These are phyloP conservation scores for Mustelus asterias DNA, from an alignment of 2,113 vertebrate species.

Conservation along the genomic window DNA sequence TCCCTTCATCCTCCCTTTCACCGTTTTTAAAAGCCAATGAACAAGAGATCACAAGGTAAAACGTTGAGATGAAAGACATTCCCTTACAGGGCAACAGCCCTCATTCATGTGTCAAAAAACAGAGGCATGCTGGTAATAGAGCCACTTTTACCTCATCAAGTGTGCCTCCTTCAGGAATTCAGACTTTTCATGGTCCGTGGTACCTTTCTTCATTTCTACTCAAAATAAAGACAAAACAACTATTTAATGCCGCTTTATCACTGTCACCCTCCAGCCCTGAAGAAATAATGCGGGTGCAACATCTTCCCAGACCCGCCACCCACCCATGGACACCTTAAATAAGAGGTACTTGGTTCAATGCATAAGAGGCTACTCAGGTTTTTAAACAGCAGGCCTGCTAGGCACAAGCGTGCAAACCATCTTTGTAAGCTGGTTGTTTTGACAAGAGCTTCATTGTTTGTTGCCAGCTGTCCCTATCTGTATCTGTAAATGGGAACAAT, in stretches of 20 bases:
- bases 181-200: constrained; percentile 58
- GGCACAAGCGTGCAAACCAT: constrained; percentile 37
- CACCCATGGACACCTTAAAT: constrained; percentile 31
- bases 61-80: constrained; percentile 34
- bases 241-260: constrained; percentile 32
- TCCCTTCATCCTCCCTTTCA: constrained; percentile 31
- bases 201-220: constrained; percentile 64
- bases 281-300: not conserved
- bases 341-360: constrained; percentile 37
- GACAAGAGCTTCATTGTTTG: constrained; percentile 38
- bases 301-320: not conserved
- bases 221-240: constrained; percentile 44
- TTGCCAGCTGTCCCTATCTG: constrained; percentile 35
- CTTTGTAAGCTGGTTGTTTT: constrained; percentile 38
- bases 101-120: constrained; percentile 28
- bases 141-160: constrained; percentile 61
- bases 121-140: constrained; percentile 28
- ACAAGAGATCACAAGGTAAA: constrained; percentile 20
- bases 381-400: constrained; percentile 3
- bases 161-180: constrained; percentile 71
- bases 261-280: rapidly evolving
- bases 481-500: constrained; percentile 38
- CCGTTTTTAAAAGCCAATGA: not conserved
- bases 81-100: constrained; percentile 17
- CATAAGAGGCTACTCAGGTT: constrained; percentile 31